Base-by-base conservation (phyloP, 1,140 invertebrate genomes). In the Cyphomyrmex costatus region DNA sequence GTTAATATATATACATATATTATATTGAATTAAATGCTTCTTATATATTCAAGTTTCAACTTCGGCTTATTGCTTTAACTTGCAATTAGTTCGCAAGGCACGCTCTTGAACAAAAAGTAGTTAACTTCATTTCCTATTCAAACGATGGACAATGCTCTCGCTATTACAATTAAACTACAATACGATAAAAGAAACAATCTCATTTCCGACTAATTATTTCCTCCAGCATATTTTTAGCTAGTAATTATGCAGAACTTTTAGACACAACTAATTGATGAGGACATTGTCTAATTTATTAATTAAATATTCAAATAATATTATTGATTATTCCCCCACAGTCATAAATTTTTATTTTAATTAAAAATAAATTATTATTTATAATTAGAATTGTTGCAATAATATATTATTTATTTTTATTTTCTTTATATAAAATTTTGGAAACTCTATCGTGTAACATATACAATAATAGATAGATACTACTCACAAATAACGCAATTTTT, bases 41-140 rank as follows among this genome's bases (percentile, higher is more conserved):
- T 79, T 70, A 19, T 36, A 24, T 56, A 70, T 42, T 70, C 8
- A 56, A 42, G 63, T 80, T 80, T 70, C 16, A 68, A 80, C 49
- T 70, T 70, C 14, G 19, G 19, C 76, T 79, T 80, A 70, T 80
- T 80, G 49, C 30, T 80, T 79, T 27, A 70, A 56, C 46, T 56
- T 74, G 33, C 51, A 74, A 60, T 74, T 65, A 80, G 21, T 80
- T 80, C 12, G 16, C 63, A 21, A 70, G 46, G 16, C 63, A 70
- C 49, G 63, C 3, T 46, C 27, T 79, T 79, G 27, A 80, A 80
- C 60, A 80, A 80, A 79, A 68, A 80, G 46, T 70, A 30, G 3
- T 70, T 70, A 80, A 80, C 30, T 80, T 80, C 77, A 80, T 80
- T 80, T 30, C 27, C 63, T 60, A 80, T 80, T 70, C 63, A 70